Evolutionary conservation across 1,140 invertebrate species (phyloP), one percentile per base, ranked within the genome.

Genomic region (Leptinotarsa texana): DNA sequence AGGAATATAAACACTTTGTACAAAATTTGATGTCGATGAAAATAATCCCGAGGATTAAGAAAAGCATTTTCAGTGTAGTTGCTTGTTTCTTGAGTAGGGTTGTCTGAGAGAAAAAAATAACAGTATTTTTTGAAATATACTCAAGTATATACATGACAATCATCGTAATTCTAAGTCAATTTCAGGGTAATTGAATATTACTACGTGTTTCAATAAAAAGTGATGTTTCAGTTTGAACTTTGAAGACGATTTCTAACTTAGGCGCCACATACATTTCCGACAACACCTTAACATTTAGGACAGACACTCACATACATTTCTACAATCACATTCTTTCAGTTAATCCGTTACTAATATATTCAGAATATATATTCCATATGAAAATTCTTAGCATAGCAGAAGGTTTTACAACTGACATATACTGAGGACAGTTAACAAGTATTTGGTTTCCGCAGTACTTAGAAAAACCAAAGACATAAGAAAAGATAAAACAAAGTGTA

Each of bases 181-280:
- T 17, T 57, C 17, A 57, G n/a, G 51, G 51, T 57, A 57, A 57
- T 57, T 57, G 51, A 17, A 57, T 18, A 57, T n/a, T 57, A 18
- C 51, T 57, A 15, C 13, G 69, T 71, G 69, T 71, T 24, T 61
- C 27, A 71, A 61, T 71, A 71, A 71, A 71, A 71, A 61, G 69
- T 71, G 69, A 71, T 57, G 51, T 17, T 71, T 47, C 24, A 18
- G 18, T 65, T 65, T 22, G 24, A 63, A 42, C n/a, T 72, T 49
- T 61, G 51, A 21, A 72, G 33, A 72, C 22, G 33, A 69, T 73
- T 73, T 21, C 63, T 65, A 65, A 65, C 17, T 65, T 73, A 73
- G 71, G 71, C 27, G 27, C 63, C 71, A 66, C 47, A 73, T 27
- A 62, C 47, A 62, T 72, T 21, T 62, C 18, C 22, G 27, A 24